Evolutionary conservation across 2,113 vertebrate genomes (phyloP).

Genomic region (Halcyon senegalensis): DNA sequence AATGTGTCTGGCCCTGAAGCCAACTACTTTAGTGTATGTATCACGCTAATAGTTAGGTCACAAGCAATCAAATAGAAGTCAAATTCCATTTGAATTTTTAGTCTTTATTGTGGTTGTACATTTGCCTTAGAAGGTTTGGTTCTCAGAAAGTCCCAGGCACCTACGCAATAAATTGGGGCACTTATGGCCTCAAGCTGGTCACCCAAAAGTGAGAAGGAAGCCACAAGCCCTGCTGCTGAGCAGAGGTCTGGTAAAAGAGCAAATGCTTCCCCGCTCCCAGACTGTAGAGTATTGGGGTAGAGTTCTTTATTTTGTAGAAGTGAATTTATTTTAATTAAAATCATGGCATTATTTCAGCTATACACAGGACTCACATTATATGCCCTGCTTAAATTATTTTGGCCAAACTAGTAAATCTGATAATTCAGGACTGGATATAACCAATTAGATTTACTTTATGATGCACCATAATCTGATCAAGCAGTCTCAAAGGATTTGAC

Average conservation of each 20-base stretch:
- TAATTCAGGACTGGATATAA: neutral
- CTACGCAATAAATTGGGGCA: neutral
- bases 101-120: neutral
- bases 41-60: neutral
- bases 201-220: neutral
- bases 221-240: neutral
- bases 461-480: neutral
- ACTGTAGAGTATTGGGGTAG: neutral
- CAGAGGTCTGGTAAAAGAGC: neutral
- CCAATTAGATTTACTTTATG: neutral
- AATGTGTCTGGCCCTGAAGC: neutral
- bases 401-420: conserved; percentile 19
- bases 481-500: neutral
- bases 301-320: neutral
- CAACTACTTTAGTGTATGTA: neutral
- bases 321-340: neutral
- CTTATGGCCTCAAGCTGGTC: neutral
- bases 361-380: neutral
- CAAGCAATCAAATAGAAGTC: neutral
- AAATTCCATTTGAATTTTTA: neutral
- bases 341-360: neutral
- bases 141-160: neutral
- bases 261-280: neutral
- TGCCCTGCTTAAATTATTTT: neutral
- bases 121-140: neutral